These are phyloP conservation scores for Drosophila mayri DNA, from an alignment of 1,140 invertebrate genomes.

Conservation along the genomic window DNA sequence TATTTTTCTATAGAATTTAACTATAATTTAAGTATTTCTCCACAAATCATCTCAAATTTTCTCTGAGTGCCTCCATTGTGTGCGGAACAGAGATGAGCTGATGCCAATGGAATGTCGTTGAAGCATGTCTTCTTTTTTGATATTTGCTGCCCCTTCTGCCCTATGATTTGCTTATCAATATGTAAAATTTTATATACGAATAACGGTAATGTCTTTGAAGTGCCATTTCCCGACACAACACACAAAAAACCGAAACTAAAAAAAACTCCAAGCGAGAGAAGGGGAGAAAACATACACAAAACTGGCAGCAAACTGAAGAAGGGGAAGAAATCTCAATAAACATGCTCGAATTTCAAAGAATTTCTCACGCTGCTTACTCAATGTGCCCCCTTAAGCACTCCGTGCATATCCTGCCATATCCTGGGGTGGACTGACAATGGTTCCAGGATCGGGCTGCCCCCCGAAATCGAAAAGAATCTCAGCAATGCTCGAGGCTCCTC, in stretches of 20 bases:
- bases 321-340: constrained; percentile 40
- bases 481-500: constrained; percentile 49
- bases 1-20: too few species aligned
- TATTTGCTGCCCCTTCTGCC: constrained; percentile 17
- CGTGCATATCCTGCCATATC: constrained; percentile 73
- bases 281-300: constrained; percentile 1
- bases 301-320: constrained; percentile 15
- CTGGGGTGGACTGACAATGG: constrained; percentile 66
- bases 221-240: constrained; percentile 42
- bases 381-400: constrained; percentile 22
- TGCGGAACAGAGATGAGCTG: constrained; percentile 34
- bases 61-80: constrained; percentile 19
- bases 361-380: constrained; percentile 79
- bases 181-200: constrained; percentile 47
- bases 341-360: constrained; percentile 79
- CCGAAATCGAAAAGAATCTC: constrained; percentile 47
- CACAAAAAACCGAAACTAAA: constrained; percentile 18
- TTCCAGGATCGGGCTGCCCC: constrained; percentile 17
- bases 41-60: neutral
- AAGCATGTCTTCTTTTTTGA: constrained; percentile 48
- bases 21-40: too few species aligned
- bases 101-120: constrained; percentile 51
- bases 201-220: constrained; percentile 58
- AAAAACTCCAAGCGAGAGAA: constrained; percentile 3
- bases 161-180: constrained; percentile 59